Evolutionary conservation across 1,140 invertebrate species (phyloP), one percentile per base, ranked within the genome.

Genomic region (Arctopsyche grandis): DNA sequence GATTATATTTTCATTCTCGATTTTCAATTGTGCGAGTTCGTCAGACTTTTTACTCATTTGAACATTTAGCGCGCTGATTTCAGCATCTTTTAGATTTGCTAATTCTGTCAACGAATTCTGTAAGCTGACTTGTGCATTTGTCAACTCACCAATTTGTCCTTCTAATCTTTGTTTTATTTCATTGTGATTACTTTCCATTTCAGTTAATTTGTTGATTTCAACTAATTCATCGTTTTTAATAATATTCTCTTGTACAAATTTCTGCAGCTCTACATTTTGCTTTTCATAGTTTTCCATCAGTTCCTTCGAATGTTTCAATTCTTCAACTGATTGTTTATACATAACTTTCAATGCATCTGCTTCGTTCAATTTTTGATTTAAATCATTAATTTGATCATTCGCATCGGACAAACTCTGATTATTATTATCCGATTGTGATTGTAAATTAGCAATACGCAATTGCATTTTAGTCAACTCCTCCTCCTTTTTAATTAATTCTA

Each of bases 211-310:
- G n/a, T 21, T 74, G 24, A 56, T 74, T 24, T 19, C 56, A 5
- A 76, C 12, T 29, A 76, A 10, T 5, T 76, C 22, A 16, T 69
- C 24, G 5, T 29, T 19, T 46, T 43, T 24, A 5, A 43, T 46
- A 29, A 10, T 1, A 46, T 70, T 70, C 29, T 38, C 69, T 43
- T 70, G 21, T 70, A 46, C 16, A 29, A 9, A 29, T 24, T 43
- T 46, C 46, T 73, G n/a, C 76, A 70, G 52, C 46, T 86, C 85
- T 78, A 86, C 85, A 38, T 83, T 83, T 75, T 86, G 77, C 9
- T 75, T 79, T 76, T 87, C 85, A 22, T 83, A 66, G 52, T 83
- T 19, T 19, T 56, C 44, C 14, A 52, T 16, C 16, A 48, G 26
- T 52, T 56, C 52, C 52, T 56, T 74, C 5, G 71, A 74, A 26